phyloP scores from a whole-genome alignment of 1,140 invertebrate species.

The Lasioglossum albipes region DNA sequence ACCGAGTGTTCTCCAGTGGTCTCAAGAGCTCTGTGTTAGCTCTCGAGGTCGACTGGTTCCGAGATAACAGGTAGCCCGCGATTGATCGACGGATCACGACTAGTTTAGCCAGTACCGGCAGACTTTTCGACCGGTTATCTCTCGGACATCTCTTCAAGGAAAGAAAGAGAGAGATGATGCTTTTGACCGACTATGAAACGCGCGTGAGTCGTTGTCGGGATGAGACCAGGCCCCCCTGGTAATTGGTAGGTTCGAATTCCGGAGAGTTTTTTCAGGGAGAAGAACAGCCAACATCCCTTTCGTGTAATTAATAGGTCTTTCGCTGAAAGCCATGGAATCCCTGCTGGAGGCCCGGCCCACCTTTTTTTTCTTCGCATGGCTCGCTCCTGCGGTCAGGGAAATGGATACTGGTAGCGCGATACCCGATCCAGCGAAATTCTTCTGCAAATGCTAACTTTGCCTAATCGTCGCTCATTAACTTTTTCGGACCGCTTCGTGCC shows the following conservation, averaged over 20 bases:
- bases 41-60: slow-evolving; percentile 16
- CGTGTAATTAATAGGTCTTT: slow-evolving; percentile 76
- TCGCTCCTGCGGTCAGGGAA: too few species aligned
- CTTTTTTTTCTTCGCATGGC: background rate
- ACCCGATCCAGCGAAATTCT: too few species aligned
- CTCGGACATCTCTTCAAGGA: background rate
- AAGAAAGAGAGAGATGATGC: too few species aligned
- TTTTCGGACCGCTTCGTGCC: too few species aligned
- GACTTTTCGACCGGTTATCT: background rate
- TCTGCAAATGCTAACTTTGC: too few species aligned
- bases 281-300: slow-evolving; percentile 28
- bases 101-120: background rate
- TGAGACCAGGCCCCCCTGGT: slow-evolving; percentile 48
- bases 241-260: slow-evolving; percentile 78
- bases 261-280: slow-evolving; percentile 44
- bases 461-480: too few species aligned
- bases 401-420: background rate
- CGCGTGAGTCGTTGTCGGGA: background rate
- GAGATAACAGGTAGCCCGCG: background rate
- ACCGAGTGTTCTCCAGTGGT: background rate
- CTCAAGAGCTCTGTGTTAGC: background rate
- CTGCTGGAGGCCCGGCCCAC: background rate
- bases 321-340: slow-evolving; percentile 19
- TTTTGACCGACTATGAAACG: background rate
- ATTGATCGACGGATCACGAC: background rate